Percentiles rank a stretch among this genome's conserved stretches.
Evolutionary conservation across 2,797 vertebrate genomes (phyloP).

Genomic region (Propithecus deckenii): DNA sequence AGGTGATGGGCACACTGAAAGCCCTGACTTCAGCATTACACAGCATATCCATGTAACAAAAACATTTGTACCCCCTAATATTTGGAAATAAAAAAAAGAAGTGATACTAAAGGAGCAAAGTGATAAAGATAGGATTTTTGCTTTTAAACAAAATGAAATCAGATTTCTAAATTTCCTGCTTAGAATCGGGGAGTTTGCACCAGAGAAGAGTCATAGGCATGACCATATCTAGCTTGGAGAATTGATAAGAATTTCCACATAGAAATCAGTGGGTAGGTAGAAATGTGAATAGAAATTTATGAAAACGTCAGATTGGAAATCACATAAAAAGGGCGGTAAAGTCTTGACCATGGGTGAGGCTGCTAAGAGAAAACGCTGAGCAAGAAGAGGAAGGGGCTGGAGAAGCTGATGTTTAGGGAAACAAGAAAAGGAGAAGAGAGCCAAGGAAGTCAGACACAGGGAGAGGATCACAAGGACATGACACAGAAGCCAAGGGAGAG

Average conservation of each 20-base stretch:
- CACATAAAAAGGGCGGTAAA: not conserved
- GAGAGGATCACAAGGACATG: not conserved
- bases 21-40: too few relatives aligned
- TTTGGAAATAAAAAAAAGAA: too few relatives aligned
- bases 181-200: not conserved
- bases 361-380: not conserved
- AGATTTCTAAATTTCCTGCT: not conserved
- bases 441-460: not conserved
- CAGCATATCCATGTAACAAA: too few relatives aligned
- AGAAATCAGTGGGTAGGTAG: not conserved
- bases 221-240: not conserved
- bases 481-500: not conserved
- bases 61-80: too few relatives aligned
- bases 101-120: not conserved
- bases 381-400: not conserved
- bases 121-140: not conserved
- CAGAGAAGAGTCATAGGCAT: not conserved
- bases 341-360: not conserved
- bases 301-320: not conserved
- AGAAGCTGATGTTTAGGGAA: not conserved
- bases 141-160: not conserved
- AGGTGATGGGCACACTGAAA: too few relatives aligned
- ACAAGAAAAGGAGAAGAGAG: not conserved
- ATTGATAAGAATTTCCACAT: not conserved
- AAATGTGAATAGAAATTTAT: not conserved